Base-by-base conservation (phyloP, 2,797 vertebrate species). In the Schizopygopsis pylzovi region DNA sequence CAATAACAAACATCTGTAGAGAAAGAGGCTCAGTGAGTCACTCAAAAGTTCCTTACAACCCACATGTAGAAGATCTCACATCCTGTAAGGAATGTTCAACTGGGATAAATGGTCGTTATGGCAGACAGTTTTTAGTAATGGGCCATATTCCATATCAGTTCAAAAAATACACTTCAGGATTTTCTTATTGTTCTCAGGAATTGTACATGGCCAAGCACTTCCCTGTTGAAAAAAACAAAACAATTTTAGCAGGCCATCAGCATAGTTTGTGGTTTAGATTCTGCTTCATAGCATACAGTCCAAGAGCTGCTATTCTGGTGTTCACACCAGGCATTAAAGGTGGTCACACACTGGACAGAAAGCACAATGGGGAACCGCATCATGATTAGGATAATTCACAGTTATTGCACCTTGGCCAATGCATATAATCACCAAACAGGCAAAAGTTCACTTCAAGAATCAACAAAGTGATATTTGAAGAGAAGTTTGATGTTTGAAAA, bases 1-100 rank as follows among this genome's bases (percentile, higher is more conserved):
- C 90, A 92, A 92, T 90, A 93, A 94, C 91, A 93, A 94, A 93
- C 92, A 94, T 90, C 89, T 93, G 91, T 88, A 87, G 88, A 89
- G 68, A 85, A 77, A 89, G 88, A 67, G 79, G 87, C 86, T 72
- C 70, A 11, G 6, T 70, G 71, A 86, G 85, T 83, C 86, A 84
- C 72, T 80, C 22, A 86, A 61, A 28, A 63, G 65, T 61, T 86
- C 43, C 25, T 13, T 68, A 67, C 47, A 84, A 56, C 15, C 52
- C 54, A 79, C 75, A 81, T 45, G 28, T 78, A 45, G 43, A 82
- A 82, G 52, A 86, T 75, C 83, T 83, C 72, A 75, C 59, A 76
- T 84, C 37, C 81, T 82, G 75, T 80, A 87, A 89, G 87, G 37
- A 73, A 86, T 12, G 9, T 82, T 82, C 70, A 81, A 67, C 79